Percentiles rank a stretch among this genome's conserved stretches.
These are phyloP conservation scores for Pogonocherus hispidulus DNA, from an alignment of 2,888 invertebrate genomes.

Conservation along the genomic window DNA sequence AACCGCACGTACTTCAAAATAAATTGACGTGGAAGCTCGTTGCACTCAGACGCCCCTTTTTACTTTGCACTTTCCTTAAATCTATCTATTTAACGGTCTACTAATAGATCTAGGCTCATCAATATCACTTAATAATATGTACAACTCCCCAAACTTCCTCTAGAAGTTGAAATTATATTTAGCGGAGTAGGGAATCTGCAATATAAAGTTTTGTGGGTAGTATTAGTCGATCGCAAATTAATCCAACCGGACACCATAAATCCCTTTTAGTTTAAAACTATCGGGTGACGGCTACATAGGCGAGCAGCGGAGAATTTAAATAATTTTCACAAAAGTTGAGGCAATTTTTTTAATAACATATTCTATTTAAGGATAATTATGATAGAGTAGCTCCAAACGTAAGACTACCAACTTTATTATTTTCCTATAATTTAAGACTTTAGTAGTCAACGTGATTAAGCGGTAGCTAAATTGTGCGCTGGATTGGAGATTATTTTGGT, in stretches of 20 bases:
- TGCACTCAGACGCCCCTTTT: not conserved
- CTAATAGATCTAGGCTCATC: constrained; percentile 15
- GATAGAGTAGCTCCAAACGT: no score
- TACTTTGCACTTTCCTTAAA: not conserved
- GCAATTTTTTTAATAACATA: not conserved
- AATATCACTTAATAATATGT: constrained; percentile 24
- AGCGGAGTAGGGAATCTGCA: constrained; percentile 11
- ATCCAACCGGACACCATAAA: constrained; percentile 38
- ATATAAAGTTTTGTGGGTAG: constrained; percentile 32
- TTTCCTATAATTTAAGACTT: no score
- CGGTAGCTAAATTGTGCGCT: no score
- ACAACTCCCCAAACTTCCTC: constrained; percentile 2
- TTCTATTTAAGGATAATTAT: no score
- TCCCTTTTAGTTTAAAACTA: constrained; percentile 42
- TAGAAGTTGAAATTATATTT: constrained; percentile 20
- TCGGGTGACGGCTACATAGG: constrained; percentile 6
- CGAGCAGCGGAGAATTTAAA: not conserved
- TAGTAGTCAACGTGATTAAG: no score
- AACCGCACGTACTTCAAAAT: constrained; percentile 4
- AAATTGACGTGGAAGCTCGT: constrained; percentile 8
- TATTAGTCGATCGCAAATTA: constrained; percentile 39
- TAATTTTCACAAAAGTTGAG: not conserved
- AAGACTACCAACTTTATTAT: no score
- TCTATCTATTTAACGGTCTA: not conserved
- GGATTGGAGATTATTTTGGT: no score